Percentiles rank a stretch among this genome's conserved stretches.
These are phyloP conservation scores for Dexiosoma caninum DNA, from an alignment of 2,888 invertebrate genomes.

Conservation along the genomic window DNA sequence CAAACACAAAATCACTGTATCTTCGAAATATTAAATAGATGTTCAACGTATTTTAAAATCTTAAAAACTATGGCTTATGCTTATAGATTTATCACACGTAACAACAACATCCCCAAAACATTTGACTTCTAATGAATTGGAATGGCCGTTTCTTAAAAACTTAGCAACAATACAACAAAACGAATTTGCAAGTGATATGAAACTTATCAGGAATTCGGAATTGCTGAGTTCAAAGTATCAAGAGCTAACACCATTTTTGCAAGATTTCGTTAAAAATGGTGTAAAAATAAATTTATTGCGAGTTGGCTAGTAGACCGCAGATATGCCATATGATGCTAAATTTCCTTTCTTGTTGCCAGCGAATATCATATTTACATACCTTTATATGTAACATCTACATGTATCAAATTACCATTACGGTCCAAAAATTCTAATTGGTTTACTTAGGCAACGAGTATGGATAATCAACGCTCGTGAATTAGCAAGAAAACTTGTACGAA, in stretches of 20 bases:
- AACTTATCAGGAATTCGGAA: not conserved
- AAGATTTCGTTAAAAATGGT: not conserved
- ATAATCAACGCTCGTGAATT: conserved; percentile 32
- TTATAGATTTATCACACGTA: conserved; percentile 8
- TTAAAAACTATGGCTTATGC: conserved; percentile 11
- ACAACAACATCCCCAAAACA: not conserved
- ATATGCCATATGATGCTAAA: conserved; percentile 63
- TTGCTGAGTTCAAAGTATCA: not conserved
- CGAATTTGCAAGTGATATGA: not conserved
- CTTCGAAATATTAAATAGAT: not conserved
- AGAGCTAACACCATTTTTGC: conserved; percentile 19
- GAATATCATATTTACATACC: not conserved
- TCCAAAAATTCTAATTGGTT: conserved; percentile 47
- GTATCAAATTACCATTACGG: conserved; percentile 6
- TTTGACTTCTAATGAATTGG: not conserved
- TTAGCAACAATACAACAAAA: conserved; percentile 7
- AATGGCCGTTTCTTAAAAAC: conserved; percentile 12
- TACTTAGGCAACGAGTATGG: conserved; percentile 52
- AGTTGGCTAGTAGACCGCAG: conserved; percentile 66
- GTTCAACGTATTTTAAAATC: conserved; percentile 6
- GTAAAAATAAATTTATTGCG: conserved; percentile 48
- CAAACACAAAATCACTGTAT: not conserved
- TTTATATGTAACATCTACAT: not conserved
- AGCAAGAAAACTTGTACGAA: conserved; percentile 36
- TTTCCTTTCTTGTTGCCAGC: conserved; percentile 59